Evolutionary conservation across 2,113 vertebrate species (phyloP).

Genomic region (Pteronura brasiliensis): DNA sequence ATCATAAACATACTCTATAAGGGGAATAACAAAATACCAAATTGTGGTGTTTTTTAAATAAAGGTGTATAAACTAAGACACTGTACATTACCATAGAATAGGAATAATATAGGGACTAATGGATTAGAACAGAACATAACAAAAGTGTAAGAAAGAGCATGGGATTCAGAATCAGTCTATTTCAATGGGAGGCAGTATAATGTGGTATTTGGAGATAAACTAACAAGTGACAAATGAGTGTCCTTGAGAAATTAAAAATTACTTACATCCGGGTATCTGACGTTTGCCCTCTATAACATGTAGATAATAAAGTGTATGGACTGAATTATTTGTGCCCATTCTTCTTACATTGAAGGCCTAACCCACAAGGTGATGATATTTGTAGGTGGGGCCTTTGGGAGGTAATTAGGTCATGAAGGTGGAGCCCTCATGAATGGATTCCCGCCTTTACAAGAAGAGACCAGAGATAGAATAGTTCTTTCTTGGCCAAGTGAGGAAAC

Average conservation of each 20-base stretch:
- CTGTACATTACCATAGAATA: neutral
- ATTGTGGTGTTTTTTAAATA: neutral
- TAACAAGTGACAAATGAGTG: neutral
- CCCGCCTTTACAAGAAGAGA: neutral
- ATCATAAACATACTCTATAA: neutral
- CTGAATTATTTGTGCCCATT: neutral
- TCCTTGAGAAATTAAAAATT: neutral
- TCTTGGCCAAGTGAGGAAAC: neutral
- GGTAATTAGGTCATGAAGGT: neutral
- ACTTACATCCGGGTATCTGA: neutral
- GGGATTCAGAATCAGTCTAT: neutral
- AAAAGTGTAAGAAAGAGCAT: neutral
- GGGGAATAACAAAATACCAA: neutral
- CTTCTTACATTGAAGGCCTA: neutral
- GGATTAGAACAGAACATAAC: neutral
- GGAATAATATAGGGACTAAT: neutral
- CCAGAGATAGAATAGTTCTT: neutral
- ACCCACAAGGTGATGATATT: neutral
- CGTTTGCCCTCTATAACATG: neutral
- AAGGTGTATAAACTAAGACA: neutral
- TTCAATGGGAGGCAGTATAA: neutral
- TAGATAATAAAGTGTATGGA: neutral
- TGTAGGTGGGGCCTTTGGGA: no score
- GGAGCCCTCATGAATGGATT: neutral
- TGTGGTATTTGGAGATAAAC: neutral